Evolutionary conservation across 2,113 vertebrate species (phyloP), one percentile per base, ranked within the genome.

Genomic region (Gambusia holbrooki): DNA sequence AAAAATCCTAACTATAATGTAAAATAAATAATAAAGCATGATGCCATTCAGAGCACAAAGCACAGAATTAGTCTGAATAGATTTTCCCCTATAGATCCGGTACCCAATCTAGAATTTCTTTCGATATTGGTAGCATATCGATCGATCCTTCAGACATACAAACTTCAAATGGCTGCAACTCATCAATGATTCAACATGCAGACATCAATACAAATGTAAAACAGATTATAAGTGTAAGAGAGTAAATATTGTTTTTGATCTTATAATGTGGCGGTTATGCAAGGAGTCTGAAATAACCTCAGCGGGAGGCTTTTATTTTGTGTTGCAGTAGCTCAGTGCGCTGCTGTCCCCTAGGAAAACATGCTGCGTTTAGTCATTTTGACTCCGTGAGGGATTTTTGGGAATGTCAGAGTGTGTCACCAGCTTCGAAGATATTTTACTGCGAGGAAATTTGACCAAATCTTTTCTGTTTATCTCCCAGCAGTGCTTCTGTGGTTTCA

Each of bases 221-320:
- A 19, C 45, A 48, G 17, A 1, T 17, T 4, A 48, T 5, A 19
- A 5, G 13, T 45, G 5, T 17, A 48, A 17, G 45, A 5, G 45
- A 19, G 45, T 48, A 48, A 48, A 48, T 48, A 48, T 19, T 48
- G 14, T 48, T 48, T 19, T 74, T 76, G 37, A 77, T 80, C 54
- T 68, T 68, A 63, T 76, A 71, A 83, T 77, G 30, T 64, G 35
- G 29, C 51, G 25, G 64, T 64, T 48, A 27, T 37, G 17, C 62
- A 62, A 70, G 29, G 69, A 62, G 66, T 71, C 15, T 51, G 35
- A 84, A 85, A 87, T 73, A 15, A 54, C 27, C 62, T 71, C 66
- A 69, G 9, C 45, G 35, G 51, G 70, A 77, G 32, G 71, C 74
- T 45, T 80, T 62, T 77, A 40, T 66, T 69, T 60, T 11, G 9